phyloP scores from a whole-genome alignment of 2,888 invertebrate genomes.

The Gortyna flavago region DNA sequence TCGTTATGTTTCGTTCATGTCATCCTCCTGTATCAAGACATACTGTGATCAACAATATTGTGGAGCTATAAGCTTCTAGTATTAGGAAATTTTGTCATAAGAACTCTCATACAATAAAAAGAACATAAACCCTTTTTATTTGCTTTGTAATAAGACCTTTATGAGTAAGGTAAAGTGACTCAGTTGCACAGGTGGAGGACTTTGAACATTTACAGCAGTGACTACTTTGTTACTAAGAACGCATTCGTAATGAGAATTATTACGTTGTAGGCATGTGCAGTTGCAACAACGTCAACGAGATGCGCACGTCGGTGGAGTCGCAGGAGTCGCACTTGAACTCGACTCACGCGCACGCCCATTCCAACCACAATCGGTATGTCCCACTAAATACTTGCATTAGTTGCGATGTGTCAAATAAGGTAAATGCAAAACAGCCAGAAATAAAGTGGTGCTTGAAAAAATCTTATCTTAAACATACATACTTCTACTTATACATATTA shows the following conservation, averaged over 20 bases:
- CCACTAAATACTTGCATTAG: neutral
- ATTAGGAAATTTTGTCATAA: neutral
- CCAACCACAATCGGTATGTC: conserved; percentile 86
- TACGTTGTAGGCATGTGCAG: conserved; percentile 85
- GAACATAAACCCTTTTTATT: neutral
- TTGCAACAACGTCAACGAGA: conserved; percentile 80
- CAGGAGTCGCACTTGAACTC: conserved; percentile 84
- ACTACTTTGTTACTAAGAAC: conserved; percentile 17
- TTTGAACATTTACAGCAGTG: conserved; percentile 1
- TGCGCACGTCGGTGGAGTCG: conserved; percentile 84
- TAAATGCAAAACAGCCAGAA: neutral
- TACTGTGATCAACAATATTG: neutral
- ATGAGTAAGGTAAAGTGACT: conserved; percentile 31
- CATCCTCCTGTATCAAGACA: too few species aligned
- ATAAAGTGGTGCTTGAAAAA: conserved; percentile 5
- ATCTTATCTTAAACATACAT: too few species aligned
- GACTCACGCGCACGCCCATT: conserved; percentile 78
- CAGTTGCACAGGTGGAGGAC: conserved; percentile 5
- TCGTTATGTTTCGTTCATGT: too few species aligned
- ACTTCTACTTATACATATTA: too few species aligned
- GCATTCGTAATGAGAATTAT: conserved; percentile 14
- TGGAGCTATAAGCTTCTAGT: too few species aligned
- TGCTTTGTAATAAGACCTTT: neutral
- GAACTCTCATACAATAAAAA: neutral
- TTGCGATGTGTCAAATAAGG: neutral